Evolutionary conservation across 2,888 invertebrate species (phyloP).

Genomic region (Odontomyia ornata): DNA sequence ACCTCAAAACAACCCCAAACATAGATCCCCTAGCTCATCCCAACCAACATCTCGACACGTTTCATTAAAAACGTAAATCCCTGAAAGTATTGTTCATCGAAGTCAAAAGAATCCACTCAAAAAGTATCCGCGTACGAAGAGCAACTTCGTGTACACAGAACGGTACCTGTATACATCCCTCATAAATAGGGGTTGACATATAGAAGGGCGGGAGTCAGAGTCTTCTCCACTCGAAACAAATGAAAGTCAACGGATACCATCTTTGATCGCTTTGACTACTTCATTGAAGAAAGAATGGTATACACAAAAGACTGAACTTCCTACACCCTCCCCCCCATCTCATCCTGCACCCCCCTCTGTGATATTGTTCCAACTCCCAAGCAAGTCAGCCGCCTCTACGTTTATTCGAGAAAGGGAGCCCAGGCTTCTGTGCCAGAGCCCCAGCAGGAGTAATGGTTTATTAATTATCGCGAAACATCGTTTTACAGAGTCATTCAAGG

Average conservation of each 20-base stretch:
- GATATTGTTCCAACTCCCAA: too few relatives aligned
- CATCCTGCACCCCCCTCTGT: too few relatives aligned
- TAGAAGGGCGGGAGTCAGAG: background rate
- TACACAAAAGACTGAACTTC: too few relatives aligned
- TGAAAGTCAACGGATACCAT: constrained; percentile 24
- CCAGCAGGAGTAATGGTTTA: constrained; percentile 44
- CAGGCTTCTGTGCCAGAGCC: constrained; percentile 31
- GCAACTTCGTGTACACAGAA: background rate
- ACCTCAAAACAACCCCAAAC: too few relatives aligned
- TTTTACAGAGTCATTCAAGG: constrained; percentile 43
- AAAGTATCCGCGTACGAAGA: background rate
- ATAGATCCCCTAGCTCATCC: too few relatives aligned
- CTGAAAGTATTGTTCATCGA: constrained; percentile 42
- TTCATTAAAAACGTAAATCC: constrained; percentile 39
- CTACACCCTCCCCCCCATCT: too few relatives aligned
- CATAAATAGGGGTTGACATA: background rate
- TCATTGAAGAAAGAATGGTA: background rate
- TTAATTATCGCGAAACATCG: constrained; percentile 44
- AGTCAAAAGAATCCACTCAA: constrained; percentile 31
- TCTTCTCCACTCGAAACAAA: background rate
- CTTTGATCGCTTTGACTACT: constrained; percentile 37
- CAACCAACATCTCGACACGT: constrained; percentile 3
- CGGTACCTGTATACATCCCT: background rate
- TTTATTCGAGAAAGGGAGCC: background rate
- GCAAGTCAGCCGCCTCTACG: background rate